Evolutionary conservation across 2,888 invertebrate genomes (phyloP), one percentile per base, ranked within the genome.

Genomic region (Noctua janthina): DNA sequence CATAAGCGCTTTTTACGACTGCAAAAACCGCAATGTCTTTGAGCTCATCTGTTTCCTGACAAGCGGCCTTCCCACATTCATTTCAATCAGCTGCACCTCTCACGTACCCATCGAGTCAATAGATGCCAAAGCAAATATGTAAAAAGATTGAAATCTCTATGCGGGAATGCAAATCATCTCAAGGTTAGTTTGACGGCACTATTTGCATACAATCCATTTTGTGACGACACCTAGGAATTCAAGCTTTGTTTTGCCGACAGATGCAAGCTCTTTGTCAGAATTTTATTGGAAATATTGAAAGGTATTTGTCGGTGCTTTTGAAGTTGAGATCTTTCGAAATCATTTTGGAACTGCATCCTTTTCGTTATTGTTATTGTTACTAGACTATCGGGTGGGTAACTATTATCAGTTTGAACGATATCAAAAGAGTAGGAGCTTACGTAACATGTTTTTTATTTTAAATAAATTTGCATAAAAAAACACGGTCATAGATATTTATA

Each of bases 121-220:
- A 92, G 88, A 90, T 92, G 87, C 85, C 90, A 88, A 90, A 92
- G 91, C 79, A 89, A 91, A 90, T 90, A 87, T 82, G 69, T 74
- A 85, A 88, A 76, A 78, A 89, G 91, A 93, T 93, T 86, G 86
- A 90, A 90, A 93, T 93, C 92, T 88, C 75, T 82, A 88, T 88
- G 90, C 90, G 85, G 87, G 91, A 92, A 94, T 93, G 93, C 92
- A 93, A 94, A 93, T 91, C 86, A 91, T 93, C 87, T 90, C 93
- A 95, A 94, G 94, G 94, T 90, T 92, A 82, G 54, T 80, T 82
- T 81, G 89, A 86, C 76, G 83, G 84, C 84, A 77, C 46, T 88
- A 95, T 96, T 96, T 93, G 92, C 95, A 96, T 94, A 95, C 95
- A 96, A 96, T 96, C 92, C 91, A 89, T 91, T 91, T 87, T 91